Conservation (phyloP, 1,140 invertebrate species). For the Bombus vancouverensis region DNA sequence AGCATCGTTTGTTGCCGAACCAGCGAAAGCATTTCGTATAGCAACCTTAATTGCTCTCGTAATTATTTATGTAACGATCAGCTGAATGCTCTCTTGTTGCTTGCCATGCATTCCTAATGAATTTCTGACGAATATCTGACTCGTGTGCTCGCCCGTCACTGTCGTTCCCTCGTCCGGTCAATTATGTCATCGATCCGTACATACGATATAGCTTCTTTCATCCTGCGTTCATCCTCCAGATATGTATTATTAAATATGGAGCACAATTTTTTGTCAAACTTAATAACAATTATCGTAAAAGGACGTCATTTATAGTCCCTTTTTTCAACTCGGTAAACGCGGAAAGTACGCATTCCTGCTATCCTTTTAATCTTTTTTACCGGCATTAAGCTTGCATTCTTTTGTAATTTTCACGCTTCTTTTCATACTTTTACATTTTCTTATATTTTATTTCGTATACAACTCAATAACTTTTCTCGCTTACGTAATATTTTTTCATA, state of each 20-base stretch:
- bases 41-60: slow-evolving; percentile 14
- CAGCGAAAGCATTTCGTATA: slow-evolving; percentile 29
- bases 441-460: background rate
- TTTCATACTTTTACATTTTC: background rate
- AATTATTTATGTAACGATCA: slow-evolving; percentile 55
- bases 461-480: background rate
- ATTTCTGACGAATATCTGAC: slow-evolving; percentile 21
- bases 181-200: slow-evolving; percentile 28
- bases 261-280: background rate
- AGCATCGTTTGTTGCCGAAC: background rate
- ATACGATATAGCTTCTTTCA: background rate
- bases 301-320: background rate
- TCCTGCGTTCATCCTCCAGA: background rate
- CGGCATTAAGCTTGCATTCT: background rate
- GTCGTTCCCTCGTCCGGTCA: background rate
- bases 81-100: slow-evolving; percentile 8
- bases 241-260: background rate
- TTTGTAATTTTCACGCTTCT: background rate
- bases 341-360: background rate
- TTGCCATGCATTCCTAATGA: slow-evolving; percentile 32
- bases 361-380: background rate
- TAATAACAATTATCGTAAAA: background rate
- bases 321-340: too few relatives aligned
- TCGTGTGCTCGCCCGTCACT: background rate
- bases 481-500: background rate